Base-by-base conservation (phyloP, 2,888 invertebrate species). In the Coecobrya sp. region DNA sequence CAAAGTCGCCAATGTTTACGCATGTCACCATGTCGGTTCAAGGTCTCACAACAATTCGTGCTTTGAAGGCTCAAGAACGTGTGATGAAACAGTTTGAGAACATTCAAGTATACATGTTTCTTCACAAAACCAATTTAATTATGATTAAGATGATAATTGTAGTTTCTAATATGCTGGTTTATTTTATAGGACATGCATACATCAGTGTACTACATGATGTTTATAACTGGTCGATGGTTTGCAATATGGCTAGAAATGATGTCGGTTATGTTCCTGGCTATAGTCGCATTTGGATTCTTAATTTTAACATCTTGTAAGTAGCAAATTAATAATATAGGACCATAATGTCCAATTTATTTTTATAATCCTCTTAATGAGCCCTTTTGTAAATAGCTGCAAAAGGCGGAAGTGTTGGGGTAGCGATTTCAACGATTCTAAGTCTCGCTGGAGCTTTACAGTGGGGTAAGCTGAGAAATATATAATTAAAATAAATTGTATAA, bases 371-470 rank as follows among this genome's bases (percentile, higher is more conserved):
- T 68, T 5, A 68, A 25, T 27, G 27, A 16, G 0, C 1, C 36
- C 22, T 27, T 19, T 52, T 30, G 8, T 81, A 25, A 10, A 59
- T 16, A 89, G 89, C 90, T 1, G 22, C 62, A 10, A 49, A 76
- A 49, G 84, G 85, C 4, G 90, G 90, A 30, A 89, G 62, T n/a
- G 89, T 93, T 8, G 93, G 93, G n/a, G 70, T 93, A 11, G 87
- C 92, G 0, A 73, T 93, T 68, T 88, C 93, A 0, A 19, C 93
- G 0, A 85, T 86, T 70, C 13, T 93, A 13, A 70, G 86, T 22
- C 0, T 94, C 22, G 68, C 81, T 30, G 90, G 87, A 42, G 45
- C 49, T 7, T 30, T 92, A 0, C 90, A 92, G 59, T 93, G 92
- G 92, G 92, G 93, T 65, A 88, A 70, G 68, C 0, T n/a, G n/a